Percentiles rank a stretch among this genome's conserved stretches.
Conservation (phyloP, 2,888 invertebrate species). For the Drosophila kuntzei region DNA sequence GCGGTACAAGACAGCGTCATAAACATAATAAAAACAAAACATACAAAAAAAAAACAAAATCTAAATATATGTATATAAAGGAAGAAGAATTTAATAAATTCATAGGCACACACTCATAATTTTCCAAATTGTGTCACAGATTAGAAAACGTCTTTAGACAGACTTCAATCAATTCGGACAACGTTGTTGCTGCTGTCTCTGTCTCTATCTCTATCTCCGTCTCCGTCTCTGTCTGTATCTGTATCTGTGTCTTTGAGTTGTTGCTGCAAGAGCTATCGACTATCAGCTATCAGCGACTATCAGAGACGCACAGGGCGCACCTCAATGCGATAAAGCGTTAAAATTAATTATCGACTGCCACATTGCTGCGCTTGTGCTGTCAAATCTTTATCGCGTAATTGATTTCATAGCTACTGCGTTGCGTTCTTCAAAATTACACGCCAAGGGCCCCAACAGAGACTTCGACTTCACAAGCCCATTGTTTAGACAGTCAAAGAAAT, state of each 20-base stretch:
- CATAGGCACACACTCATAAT: constrained; percentile 57
- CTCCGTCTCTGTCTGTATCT: constrained; percentile 1
- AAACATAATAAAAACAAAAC: constrained; percentile 34
- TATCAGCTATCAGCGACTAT: constrained; percentile 51
- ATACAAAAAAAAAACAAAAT: constrained; percentile 19
- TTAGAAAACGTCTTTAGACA: constrained; percentile 69
- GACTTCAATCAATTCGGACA: constrained; percentile 78
- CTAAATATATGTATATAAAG: constrained; percentile 16
- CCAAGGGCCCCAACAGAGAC: constrained; percentile 46
- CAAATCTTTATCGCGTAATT: constrained; percentile 82
- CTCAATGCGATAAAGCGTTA: constrained; percentile 81
- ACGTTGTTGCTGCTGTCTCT: constrained; percentile 26
- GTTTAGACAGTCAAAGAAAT: constrained; percentile 66
- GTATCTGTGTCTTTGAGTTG: constrained; percentile 5
- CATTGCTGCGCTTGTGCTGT: constrained; percentile 79
- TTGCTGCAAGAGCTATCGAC: constrained; percentile 31
- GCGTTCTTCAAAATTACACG: constrained; percentile 74
- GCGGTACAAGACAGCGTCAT: constrained; percentile 24
- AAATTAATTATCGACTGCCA: constrained; percentile 81
- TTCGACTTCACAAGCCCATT: constrained; percentile 45
- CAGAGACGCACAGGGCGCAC: constrained; percentile 61
- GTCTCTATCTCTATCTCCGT: constrained; percentile 26
- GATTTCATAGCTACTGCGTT: constrained; percentile 82
- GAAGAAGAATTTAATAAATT: constrained; percentile 65
- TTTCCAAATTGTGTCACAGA: constrained; percentile 76